Evolutionary conservation across 2,888 invertebrate species (phyloP).

Genomic region (Ptilodon capucinus): DNA sequence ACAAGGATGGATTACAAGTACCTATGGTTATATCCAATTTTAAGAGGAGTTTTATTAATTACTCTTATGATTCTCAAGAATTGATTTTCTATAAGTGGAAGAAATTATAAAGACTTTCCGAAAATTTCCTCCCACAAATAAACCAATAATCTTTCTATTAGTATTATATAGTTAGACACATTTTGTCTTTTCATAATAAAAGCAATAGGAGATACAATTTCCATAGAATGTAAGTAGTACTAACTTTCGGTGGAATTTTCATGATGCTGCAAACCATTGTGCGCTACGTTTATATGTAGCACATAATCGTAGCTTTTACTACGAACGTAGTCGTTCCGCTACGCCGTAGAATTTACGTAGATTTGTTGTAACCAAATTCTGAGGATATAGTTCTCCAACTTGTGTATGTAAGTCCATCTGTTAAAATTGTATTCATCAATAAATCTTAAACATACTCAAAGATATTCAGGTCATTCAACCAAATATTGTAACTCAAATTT

Average conservation of each 20-base stretch:
- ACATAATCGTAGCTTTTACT: neutral
- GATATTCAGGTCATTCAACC: constrained; percentile 2
- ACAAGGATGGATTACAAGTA: no score
- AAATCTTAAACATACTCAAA: neutral
- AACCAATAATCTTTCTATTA: no score
- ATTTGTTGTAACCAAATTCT: neutral
- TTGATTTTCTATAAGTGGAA: no score
- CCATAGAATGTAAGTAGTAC: neutral
- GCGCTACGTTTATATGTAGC: neutral
- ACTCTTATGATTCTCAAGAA: no score
- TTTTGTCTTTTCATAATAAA: constrained; percentile 5
- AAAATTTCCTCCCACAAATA: no score
- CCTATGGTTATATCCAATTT: no score
- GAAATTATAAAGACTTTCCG: no score
- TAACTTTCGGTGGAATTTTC: neutral
- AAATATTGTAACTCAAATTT: constrained; percentile 36
- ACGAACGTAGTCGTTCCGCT: neutral
- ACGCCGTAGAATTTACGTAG: neutral
- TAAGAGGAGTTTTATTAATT: no score
- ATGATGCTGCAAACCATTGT: neutral
- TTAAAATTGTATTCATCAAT: no score
- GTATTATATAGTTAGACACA: no score
- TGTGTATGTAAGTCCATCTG: no score
- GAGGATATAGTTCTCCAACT: neutral
- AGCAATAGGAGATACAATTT: neutral